Percentiles rank a stretch among this genome's conserved stretches.
These are phyloP conservation scores for Parapristionchus giblindavisi DNA, from an alignment of 2,888 invertebrate genomes.

Conservation along the genomic window DNA sequence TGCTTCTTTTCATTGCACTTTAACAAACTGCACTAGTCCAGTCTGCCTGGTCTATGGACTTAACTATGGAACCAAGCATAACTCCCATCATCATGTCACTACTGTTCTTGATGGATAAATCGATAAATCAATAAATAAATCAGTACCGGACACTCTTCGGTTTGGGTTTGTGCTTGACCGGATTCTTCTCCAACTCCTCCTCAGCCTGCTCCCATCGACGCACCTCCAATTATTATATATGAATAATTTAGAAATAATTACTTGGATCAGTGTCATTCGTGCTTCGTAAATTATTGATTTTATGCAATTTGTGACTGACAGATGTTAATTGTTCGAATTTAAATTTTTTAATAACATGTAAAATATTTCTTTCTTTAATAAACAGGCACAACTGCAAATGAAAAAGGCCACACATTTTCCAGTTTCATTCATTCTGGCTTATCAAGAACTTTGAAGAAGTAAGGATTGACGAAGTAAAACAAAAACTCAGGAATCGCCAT, in stretches of 20 bases:
- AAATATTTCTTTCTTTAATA: too few relatives aligned
- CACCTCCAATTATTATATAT: slow-evolving; percentile 38
- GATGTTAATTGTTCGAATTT: neutral
- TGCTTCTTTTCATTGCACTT: too few relatives aligned
- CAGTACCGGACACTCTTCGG: slow-evolving; percentile 44
- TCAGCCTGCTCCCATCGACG: slow-evolving; percentile 61
- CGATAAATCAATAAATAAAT: neutral
- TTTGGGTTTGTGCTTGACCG: slow-evolving; percentile 44
- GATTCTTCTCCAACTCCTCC: slow-evolving; percentile 45
- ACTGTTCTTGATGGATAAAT: neutral
- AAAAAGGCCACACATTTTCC: neutral
- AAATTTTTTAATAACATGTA: neutral
- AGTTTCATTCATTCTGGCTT: too few relatives aligned
- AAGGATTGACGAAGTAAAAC: too few relatives aligned
- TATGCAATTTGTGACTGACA: too few relatives aligned
- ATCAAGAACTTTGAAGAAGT: too few relatives aligned
- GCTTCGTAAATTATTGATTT: neutral
- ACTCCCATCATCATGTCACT: too few relatives aligned
- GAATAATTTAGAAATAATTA: neutral
- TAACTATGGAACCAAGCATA: too few relatives aligned
- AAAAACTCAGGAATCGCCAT: too few relatives aligned
- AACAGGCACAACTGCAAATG: too few relatives aligned
- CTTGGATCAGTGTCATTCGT: neutral
- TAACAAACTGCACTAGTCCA: too few relatives aligned
- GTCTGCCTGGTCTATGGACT: too few relatives aligned